Percentiles rank a stretch among this genome's conserved stretches.
These are phyloP conservation scores for Blastobasis lacticolella DNA, from an alignment of 2,888 invertebrate species.

Conservation along the genomic window DNA sequence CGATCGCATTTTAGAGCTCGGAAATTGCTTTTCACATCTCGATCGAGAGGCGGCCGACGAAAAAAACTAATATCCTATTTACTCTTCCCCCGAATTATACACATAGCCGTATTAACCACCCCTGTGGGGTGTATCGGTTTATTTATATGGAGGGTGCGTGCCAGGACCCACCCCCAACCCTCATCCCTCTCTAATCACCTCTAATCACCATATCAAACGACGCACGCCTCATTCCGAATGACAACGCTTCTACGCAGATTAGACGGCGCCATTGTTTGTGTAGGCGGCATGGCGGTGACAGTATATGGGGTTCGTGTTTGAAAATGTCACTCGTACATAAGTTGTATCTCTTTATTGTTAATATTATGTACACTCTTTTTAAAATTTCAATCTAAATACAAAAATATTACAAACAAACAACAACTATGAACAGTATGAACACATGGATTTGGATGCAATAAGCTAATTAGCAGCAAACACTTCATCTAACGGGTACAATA, in stretches of 20 bases:
- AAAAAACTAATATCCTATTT: slow-evolving; percentile 68
- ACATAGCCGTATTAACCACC: slow-evolving; percentile 31
- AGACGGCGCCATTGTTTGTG: slow-evolving; percentile 26
- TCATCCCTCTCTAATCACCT: slow-evolving; percentile 68
- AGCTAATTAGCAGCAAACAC: background rate
- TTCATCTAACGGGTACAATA: too few relatives aligned
- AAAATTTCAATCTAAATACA: too few relatives aligned
- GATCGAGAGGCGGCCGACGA: slow-evolving; percentile 46
- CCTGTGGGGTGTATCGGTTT: slow-evolving; percentile 57
- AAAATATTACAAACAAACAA: too few relatives aligned
- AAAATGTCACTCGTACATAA: too few relatives aligned
- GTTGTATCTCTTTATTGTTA: too few relatives aligned
- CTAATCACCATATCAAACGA: slow-evolving; percentile 75
- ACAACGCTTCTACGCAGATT: slow-evolving; percentile 59
- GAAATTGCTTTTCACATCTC: slow-evolving; percentile 64
- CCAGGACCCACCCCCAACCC: slow-evolving; percentile 28
- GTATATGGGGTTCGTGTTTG: too few relatives aligned
- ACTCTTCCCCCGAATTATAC: slow-evolving; percentile 44
- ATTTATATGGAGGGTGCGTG: slow-evolving; percentile 67
- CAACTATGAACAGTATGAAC: too few relatives aligned
- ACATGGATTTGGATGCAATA: too few relatives aligned
- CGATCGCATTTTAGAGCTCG: slow-evolving; percentile 16
- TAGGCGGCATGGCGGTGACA: background rate
- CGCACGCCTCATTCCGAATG: slow-evolving; percentile 66
- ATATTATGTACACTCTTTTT: too few relatives aligned